Percentiles rank a stretch among this genome's conserved stretches.
These are phyloP conservation scores for Apamea epomidion DNA, from an alignment of 2,888 invertebrate genomes.

Conservation along the genomic window DNA sequence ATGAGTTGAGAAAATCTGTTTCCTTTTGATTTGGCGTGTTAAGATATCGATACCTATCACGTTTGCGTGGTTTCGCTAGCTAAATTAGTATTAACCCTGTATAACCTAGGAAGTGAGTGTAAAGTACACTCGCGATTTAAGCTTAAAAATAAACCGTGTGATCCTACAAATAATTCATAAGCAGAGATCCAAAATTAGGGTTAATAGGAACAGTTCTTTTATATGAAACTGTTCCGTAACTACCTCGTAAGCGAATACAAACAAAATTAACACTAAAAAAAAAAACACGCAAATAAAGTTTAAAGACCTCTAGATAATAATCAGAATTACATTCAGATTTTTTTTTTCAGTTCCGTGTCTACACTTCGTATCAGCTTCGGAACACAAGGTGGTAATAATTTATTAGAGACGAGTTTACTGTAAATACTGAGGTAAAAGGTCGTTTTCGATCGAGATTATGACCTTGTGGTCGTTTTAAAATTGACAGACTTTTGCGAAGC, in stretches of 20 bases:
- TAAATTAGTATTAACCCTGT: background rate
- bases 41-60: background rate
- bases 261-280: conserved; percentile 67
- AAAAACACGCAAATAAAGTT: conserved; percentile 63
- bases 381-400: conserved; percentile 80
- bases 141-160: conserved; percentile 68
- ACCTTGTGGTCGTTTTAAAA: conserved; percentile 54
- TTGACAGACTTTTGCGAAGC: conserved; percentile 64
- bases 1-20: background rate
- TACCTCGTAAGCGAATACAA: conserved; percentile 69
- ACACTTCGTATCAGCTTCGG: conserved; percentile 66
- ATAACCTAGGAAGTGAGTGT: conserved; percentile 37
- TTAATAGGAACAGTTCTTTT: conserved; percentile 64
- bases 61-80: background rate
- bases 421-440: conserved; percentile 80
- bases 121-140: conserved; percentile 40
- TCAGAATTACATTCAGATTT: conserved; percentile 67
- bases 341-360: conserved; percentile 60
- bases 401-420: conserved; percentile 72
- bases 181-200: conserved; percentile 77
- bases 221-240: conserved; percentile 62
- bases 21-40: background rate
- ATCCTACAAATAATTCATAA: conserved; percentile 71
- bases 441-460: conserved; percentile 68
- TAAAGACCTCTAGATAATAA: conserved; percentile 68